Conservation (phyloP, 2,797 vertebrate species). For the Danio jaintianensis region DNA sequence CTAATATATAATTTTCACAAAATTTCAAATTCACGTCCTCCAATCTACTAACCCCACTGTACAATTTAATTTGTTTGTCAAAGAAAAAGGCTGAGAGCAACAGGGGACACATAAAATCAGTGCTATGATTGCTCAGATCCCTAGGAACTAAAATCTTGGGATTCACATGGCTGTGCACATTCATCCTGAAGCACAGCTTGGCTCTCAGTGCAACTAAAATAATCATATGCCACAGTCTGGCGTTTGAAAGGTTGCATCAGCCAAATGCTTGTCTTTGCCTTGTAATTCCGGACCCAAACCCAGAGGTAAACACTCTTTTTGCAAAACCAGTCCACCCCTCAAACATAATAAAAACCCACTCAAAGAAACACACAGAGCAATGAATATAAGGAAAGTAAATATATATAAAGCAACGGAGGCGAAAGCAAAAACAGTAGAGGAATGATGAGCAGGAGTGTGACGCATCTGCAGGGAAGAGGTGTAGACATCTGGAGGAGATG, state of each 20-base stretch:
- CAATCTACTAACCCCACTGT: too few species aligned
- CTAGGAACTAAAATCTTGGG: not conserved
- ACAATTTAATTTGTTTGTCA: too few species aligned
- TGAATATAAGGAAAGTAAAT: conserved; percentile 36
- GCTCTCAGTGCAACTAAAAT: conserved; percentile 38
- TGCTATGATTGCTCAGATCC: too few species aligned
- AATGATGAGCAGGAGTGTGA: conserved; percentile 20
- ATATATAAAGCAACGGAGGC: conserved; percentile 4
- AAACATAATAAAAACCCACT: conserved; percentile 61
- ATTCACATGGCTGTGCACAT: not conserved
- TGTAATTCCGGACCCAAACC: conserved; percentile 37
- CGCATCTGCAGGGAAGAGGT: conserved; percentile 18
- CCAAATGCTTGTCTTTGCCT: conserved; percentile 42
- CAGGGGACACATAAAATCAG: too few species aligned
- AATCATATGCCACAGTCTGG: conserved; percentile 31
- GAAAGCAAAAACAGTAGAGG: conserved; percentile 25
- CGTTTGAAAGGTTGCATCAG: conserved; percentile 46
- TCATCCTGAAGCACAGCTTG: not conserved
- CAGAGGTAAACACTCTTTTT: conserved; percentile 42
- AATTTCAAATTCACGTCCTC: too few species aligned
- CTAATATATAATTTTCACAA: too few species aligned
- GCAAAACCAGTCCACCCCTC: conserved; percentile 43
- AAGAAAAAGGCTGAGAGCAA: too few species aligned
- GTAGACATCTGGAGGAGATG: not conserved
- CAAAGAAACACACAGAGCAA: conserved; percentile 63